Evolutionary conservation across 1,140 invertebrate species (phyloP).

Genomic region (Saccostrea cuccullata): DNA sequence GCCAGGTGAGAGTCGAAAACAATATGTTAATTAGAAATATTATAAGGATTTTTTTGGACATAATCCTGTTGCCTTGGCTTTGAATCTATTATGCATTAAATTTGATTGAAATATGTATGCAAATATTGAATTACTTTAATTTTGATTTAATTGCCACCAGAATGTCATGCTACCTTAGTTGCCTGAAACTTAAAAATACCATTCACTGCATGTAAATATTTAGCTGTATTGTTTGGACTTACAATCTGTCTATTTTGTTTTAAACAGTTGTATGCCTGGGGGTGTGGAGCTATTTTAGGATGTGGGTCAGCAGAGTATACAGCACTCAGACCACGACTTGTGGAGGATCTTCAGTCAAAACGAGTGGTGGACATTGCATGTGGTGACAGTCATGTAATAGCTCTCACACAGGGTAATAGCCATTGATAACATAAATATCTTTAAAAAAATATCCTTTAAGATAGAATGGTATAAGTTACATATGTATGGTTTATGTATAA

Average conservation of each 20-base stretch:
- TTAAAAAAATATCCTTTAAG: too few species aligned
- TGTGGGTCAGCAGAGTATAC: constrained; percentile 82
- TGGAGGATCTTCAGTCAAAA: constrained; percentile 73
- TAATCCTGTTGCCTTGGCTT: background rate
- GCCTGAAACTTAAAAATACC: background rate
- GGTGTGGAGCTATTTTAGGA: constrained; percentile 82
- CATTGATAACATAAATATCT: too few species aligned
- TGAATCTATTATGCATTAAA: background rate
- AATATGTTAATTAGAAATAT: background rate
- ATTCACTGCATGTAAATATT: background rate
- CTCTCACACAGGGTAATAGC: constrained; percentile 78
- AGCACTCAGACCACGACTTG: constrained; percentile 76
- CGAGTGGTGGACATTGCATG: constrained; percentile 75
- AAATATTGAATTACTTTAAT: too few species aligned
- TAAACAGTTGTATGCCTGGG: constrained; percentile 83
- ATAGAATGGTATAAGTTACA: too few species aligned
- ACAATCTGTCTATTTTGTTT: background rate
- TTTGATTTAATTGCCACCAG: too few species aligned
- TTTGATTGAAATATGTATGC: background rate
- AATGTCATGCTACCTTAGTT: too few species aligned
- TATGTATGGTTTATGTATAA: too few species aligned
- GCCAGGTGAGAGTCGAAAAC: constrained; percentile 71
- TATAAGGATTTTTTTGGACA: background rate
- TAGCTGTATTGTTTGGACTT: background rate
- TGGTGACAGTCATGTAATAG: constrained; percentile 77